These are phyloP conservation scores for Channa argus DNA, from an alignment of 2,113 vertebrate genomes.

Conservation along the genomic window DNA sequence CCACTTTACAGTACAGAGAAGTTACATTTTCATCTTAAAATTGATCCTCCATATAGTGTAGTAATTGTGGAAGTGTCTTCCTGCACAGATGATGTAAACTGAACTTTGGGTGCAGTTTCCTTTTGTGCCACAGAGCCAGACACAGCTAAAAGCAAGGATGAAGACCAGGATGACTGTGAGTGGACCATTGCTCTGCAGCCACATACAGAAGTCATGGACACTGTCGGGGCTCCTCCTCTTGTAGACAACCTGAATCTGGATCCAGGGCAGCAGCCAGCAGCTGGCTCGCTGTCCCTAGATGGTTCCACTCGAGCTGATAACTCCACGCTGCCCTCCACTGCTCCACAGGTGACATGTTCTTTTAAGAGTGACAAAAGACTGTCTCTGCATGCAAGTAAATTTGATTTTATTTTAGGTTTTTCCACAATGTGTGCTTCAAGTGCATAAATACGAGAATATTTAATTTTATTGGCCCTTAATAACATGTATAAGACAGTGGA, in stretches of 20 bases:
- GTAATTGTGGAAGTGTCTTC: too few relatives aligned
- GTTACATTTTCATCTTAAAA: too few relatives aligned
- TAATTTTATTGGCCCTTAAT: too few relatives aligned
- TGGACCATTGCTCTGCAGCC: constrained; percentile 43
- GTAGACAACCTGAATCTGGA: background rate
- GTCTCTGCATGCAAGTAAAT: too few relatives aligned
- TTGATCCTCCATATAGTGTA: too few relatives aligned
- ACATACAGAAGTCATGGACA: background rate
- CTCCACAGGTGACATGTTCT: constrained; percentile 46
- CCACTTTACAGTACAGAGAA: too few relatives aligned
- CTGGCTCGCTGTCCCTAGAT: background rate
- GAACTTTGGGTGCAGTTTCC: constrained; percentile 24
- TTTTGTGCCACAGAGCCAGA: constrained; percentile 27
- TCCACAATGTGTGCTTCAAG: too few relatives aligned
- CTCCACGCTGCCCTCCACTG: constrained; percentile 47
- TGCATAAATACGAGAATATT: too few relatives aligned
- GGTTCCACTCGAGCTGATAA: constrained; percentile 37
- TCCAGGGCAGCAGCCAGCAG: background rate
- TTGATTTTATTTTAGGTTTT: too few relatives aligned
- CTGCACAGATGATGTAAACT: background rate
- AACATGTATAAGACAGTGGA: too few relatives aligned
- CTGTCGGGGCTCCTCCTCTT: background rate
- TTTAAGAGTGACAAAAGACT: too few relatives aligned
- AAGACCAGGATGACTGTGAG: constrained; percentile 23
- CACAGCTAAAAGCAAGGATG: background rate